phyloP scores from a whole-genome alignment of 1,140 invertebrate species.

The Eciton burchellii region DNA sequence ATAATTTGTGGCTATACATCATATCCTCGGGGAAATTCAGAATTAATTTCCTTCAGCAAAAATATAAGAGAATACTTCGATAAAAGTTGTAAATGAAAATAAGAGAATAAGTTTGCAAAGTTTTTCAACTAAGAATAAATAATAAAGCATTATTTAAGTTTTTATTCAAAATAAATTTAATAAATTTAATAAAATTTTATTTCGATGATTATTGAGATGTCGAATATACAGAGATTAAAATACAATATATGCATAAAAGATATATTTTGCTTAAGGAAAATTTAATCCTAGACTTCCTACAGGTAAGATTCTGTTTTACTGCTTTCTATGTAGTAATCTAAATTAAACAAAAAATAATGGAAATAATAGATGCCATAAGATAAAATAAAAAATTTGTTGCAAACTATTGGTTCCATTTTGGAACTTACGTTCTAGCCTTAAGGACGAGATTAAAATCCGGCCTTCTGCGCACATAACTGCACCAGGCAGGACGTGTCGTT shows the following conservation, averaged over 20 bases:
- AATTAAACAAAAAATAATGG: not conserved
- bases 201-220: not conserved
- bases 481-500: slow-evolving; percentile 77
- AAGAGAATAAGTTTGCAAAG: not conserved
- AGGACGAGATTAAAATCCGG: slow-evolving; percentile 84
- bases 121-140: not conserved
- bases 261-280: not conserved
- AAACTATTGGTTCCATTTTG: slow-evolving; percentile 31
- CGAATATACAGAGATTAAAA: too few relatives aligned
- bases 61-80: not conserved
- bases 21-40: not conserved
- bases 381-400: slow-evolving; percentile 35
- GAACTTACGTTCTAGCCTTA: slow-evolving; percentile 83
- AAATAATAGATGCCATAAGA: not conserved
- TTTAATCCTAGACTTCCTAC: not conserved
- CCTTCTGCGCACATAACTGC: slow-evolving; percentile 80
- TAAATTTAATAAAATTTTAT: not conserved
- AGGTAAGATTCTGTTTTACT: not conserved
- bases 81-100: not conserved
- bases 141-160: not conserved
- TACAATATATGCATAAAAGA: not conserved
- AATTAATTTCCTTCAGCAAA: slow-evolving; percentile 11
- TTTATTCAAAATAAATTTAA: not conserved
- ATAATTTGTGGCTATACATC: not conserved
- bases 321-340: not conserved